Conservation (phyloP, 2,797 vertebrate species). For the Phoeniculus purpureus region DNA sequence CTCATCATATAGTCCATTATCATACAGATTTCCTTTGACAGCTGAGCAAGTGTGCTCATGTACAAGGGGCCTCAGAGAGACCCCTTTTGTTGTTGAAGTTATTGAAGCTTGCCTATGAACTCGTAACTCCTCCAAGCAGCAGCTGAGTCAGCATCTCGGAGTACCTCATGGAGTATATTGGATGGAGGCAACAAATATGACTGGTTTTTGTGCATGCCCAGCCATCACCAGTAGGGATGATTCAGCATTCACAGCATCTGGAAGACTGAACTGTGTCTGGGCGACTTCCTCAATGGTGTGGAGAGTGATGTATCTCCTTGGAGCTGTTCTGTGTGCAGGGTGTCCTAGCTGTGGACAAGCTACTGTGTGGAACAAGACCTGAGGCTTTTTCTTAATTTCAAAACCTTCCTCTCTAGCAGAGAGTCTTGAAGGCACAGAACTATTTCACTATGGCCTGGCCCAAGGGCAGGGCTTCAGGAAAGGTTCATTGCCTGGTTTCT, state of each 20-base stretch:
- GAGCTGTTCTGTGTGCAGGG: not conserved
- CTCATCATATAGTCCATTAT: not conserved
- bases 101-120: not conserved
- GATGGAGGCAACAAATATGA: not conserved
- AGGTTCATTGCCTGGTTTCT: not conserved
- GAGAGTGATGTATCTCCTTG: not conserved
- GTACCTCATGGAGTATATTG: not conserved
- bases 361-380: not conserved
- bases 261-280: not conserved
- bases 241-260: not conserved
- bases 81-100: not conserved
- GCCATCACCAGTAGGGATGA: accelerated
- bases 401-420: not conserved
- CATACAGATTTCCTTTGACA: not conserved
- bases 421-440: not conserved
- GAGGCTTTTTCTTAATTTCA: not conserved
- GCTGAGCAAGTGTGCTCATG: not conserved
- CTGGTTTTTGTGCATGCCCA: not conserved
- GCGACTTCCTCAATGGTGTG: not conserved
- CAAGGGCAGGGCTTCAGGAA: not conserved
- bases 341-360: not conserved
- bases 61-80: not conserved
- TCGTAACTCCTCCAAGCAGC: not conserved
- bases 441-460: not conserved
- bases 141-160: not conserved